Conservation (phyloP, 2,113 vertebrate genomes). For the Bufo bufo region DNA sequence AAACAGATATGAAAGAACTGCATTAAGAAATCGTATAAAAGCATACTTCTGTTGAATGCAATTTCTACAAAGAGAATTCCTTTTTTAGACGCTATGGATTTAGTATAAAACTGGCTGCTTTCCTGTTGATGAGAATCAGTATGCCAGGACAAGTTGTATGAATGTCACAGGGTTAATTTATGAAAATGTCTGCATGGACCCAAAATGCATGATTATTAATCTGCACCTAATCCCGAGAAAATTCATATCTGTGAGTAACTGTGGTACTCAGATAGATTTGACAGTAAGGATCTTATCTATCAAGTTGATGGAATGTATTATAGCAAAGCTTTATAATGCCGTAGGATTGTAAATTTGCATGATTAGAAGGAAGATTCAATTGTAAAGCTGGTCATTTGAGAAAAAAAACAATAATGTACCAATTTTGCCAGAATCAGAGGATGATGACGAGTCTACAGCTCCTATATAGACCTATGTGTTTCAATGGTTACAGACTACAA, state of each 20-base stretch:
- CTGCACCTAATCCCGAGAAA: neutral
- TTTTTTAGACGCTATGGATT: neutral
- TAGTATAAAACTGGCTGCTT: neutral
- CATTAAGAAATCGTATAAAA: neutral
- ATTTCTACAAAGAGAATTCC: neutral
- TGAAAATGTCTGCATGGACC: neutral
- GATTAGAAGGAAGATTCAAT: neutral
- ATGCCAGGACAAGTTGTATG: neutral
- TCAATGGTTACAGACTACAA: too few relatives aligned
- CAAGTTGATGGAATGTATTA: neutral
- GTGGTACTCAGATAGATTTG: neutral
- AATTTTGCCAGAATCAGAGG: neutral
- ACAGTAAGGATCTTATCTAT: neutral
- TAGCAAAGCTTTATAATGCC: neutral
- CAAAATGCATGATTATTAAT: neutral
- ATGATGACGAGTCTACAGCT: too few relatives aligned
- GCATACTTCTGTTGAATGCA: neutral
- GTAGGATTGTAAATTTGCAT: neutral
- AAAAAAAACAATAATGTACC: neutral
- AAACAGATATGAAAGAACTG: neutral
- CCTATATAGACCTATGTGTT: too few relatives aligned
- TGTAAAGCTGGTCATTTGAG: neutral
- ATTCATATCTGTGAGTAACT: neutral
- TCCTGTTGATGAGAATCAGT: neutral
- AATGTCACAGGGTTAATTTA: neutral